Evolutionary conservation across 2,888 invertebrate genomes (phyloP), one percentile per base, ranked within the genome.

Genomic region (Watsonalla cultraria): DNA sequence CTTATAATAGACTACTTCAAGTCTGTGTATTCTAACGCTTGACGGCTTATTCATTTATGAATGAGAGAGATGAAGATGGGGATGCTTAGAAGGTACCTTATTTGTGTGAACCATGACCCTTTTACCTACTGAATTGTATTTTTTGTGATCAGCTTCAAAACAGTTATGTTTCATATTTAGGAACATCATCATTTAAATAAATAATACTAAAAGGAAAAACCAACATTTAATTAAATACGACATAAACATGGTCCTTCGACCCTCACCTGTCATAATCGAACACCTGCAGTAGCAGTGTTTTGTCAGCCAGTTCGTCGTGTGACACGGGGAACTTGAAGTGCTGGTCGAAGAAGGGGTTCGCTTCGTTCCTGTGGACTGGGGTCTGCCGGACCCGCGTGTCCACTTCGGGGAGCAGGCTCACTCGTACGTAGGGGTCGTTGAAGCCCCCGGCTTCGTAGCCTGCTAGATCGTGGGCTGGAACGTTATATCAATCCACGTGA

Each of bases 321-420:
- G 97, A 96, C 7, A 97, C 95, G 0, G 97, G 97, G 78, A 97
- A 97, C 86, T 97, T 97, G 88, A 97, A 97, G 78, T 96, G 95
- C 78, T 97, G 96, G 88, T 97, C 96, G 82, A 97, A 97, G 84
- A 95, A 95, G 0, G 97, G 97, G 84, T 96, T 96, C 7, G 95
- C 93, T 68, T 96, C 95, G 77, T 96, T 96, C 56, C 96, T 92
- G 76, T 96, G 95, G 49, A 97, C 96, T 11, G 94, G 93, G 0
- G 97, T 97, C 82, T 97, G 96, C 5, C 97, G 93, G 60, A 96
- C 96, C 49, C 96, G 93, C 46, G 93, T 93, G 82, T 97, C 97
- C 13, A 97, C 96, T 76, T 95, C 95, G 0, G 97, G 97, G n/a
- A 93, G 89, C 13, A 97, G 87, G 46, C 93, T 93, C 7, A 97